Evolutionary conservation across 2,888 invertebrate species (phyloP), one percentile per base, ranked within the genome.

Genomic region (Platynereis dumerilii): DNA sequence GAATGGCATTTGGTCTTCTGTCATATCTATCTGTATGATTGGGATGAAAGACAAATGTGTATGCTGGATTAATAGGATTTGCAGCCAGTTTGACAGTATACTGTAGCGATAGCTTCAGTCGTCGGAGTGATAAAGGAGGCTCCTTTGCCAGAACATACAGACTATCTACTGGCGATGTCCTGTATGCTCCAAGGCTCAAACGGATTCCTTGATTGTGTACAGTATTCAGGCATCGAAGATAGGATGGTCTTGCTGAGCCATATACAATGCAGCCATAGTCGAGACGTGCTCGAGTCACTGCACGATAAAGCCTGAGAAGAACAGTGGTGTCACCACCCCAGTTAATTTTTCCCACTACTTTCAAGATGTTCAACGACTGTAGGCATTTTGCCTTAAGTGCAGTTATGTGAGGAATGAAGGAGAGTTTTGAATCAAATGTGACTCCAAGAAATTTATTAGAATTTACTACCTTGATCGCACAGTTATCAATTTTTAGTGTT

Each of bases 261-360:
- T 69, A 68, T 1, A 67, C 62, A 28, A 64, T 34, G 45, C 55
- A 62, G 1, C 58, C 69, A 64, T 71, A 71, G 45, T 71, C 71
- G 2, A 71, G 28, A 45, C 67, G 63, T 3, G 68, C 68, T 28
- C 69, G 34, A 15, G 68, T 57, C 15, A 68, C 44, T 27, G 63
- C 42, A 52, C 65, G 54, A 34, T 67, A 64, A 1, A 66, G 28
- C 12, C 28, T 17, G 1, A 69, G 57, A 22, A 70, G 48, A 57
- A 64, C 54, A 12, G 27, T 58, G 2, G 44, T 20, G 57, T 67
- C 69, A 12, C 59, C 63, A 45, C 69, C 68, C 66, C 62, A 68
- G 17, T 61, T 52, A 12, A 58, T 58, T 55, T 57, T 22, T n/a
- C 66, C 58, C 12, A 69, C 39, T 29, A 69, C 61, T 34, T 57